Evolutionary conservation across 2,113 vertebrate species (phyloP), one percentile per base, ranked within the genome.

Genomic region (Chascanopsetta lugubris): DNA sequence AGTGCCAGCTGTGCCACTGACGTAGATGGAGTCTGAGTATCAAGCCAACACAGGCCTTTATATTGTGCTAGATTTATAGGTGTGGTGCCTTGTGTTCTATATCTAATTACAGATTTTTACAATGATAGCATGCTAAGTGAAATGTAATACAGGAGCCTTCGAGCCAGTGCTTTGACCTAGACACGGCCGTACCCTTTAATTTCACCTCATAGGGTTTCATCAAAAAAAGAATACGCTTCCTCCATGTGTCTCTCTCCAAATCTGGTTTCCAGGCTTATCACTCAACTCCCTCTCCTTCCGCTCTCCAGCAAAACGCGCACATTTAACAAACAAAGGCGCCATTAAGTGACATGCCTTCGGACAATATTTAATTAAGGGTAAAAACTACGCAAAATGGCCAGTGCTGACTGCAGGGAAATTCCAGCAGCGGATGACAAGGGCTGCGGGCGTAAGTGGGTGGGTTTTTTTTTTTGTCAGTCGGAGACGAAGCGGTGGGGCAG

Each of bases 341-440:
- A 64, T 87, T 81, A 85, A 83, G 85, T 18, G 68, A 73, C 73
- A 47, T 65, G 80, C 76, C 86, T 30, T 84, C 77, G 49, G 85
- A 78, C 86, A 91, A 89, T 89, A 77, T 93, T 92, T 92, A 92
- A 94, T 94, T 88, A 83, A n/a, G 84, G 0, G 45, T 81, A 73
- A 72, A 90, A 85, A 88, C 63, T 62, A 69, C 70, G 82, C 61
- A 43, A 83, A 87, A 81, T 76, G 64, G 69, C 70, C 45, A 45
- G 67, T 55, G 77, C 70, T 8, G 65, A 87, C 88, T 88, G 70
- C 60, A 77, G 93, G 94, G 93, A 89, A 94, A 94, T 94, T 95
- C 91, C 91, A 82, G 79, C 54, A 50, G 40, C 46, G 45, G 72
- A 77, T 79, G 77, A 85, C 49, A 55, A 36, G 48, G 29, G 53